A percentile compares a stretch with the other conserved stretches of the same genome.
phyloP scores from a whole-genome alignment of 1,140 invertebrate species.

The Drosophila sucinea region DNA sequence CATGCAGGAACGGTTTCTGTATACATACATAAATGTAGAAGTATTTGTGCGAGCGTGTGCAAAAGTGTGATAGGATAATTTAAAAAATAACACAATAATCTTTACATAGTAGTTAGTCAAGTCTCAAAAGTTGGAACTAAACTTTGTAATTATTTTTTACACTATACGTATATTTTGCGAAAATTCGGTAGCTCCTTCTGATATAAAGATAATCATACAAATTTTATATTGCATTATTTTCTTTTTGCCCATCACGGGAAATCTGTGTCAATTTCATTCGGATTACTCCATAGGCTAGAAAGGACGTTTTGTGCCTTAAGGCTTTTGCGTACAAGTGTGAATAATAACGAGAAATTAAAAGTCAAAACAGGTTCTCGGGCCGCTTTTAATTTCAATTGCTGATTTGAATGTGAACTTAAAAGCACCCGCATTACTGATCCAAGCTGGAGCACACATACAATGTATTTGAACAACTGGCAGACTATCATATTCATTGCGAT shows the following conservation, averaged over 20 bases:
- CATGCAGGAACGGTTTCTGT: background rate
- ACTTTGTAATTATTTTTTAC: background rate
- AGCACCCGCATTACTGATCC: conserved; percentile 33
- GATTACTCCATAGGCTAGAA: too few relatives aligned
- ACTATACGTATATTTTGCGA: too few relatives aligned
- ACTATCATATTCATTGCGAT: background rate
- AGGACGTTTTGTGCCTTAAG: too few relatives aligned
- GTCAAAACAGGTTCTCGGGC: background rate
- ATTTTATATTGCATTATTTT: too few relatives aligned
- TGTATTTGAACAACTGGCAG: conserved; percentile 46
- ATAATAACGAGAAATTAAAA: background rate
- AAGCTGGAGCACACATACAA: conserved; percentile 50
- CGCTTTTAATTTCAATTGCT: conserved; percentile 16
- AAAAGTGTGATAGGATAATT: background rate
- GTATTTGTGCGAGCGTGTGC: background rate
- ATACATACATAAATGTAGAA: background rate
- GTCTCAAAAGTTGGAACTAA: background rate
- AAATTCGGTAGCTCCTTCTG: too few relatives aligned
- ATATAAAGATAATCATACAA: too few relatives aligned
- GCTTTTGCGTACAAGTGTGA: background rate
- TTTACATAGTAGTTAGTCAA: background rate
- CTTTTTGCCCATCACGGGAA: too few relatives aligned
- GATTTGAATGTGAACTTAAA: conserved; percentile 3
- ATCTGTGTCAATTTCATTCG: too few relatives aligned
- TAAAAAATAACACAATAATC: too few relatives aligned